Base-by-base conservation (phyloP, 1,140 invertebrate genomes). In the Drosophila insularis region DNA sequence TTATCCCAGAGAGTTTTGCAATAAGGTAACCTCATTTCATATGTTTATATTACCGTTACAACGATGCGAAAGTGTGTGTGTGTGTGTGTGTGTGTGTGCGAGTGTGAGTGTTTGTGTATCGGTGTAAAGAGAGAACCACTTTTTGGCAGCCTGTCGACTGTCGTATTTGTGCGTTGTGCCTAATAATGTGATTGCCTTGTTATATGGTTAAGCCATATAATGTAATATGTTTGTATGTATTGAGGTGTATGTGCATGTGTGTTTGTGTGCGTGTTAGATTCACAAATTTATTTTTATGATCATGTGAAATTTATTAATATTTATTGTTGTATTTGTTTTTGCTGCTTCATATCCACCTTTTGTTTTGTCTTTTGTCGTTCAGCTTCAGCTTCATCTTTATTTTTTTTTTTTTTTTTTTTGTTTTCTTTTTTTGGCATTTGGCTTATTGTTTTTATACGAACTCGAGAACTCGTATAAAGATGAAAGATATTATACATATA, bases 251-350 rank as follows among this genome's bases (percentile, higher is more conserved):
- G 39, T 62, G 50, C 75, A 70, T 58, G 65, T 35, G 63, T 71
- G 63, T 46, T 50, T 63, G 68, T 69, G 65, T 79, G 65, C 64
- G 81, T 76, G 80, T 74, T 81, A 76, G 82, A 87, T 87, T 89
- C 84, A 89, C 84, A 87, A 87, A 89, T 87, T 87, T 82, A 87
- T 87, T 87, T 87, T 87, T 87, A 87, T 89, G 84, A 89, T 87
- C 84, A 87, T 87, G 84, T 89, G 84, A 87, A 87, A 87, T 87
- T 87, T 87, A 87, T 87, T 89, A 87, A 87, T 87, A 87, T 87
- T 87, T 87, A 87, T 87, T 87, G 84, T 87, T 78, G 84, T 89
- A 87, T 71, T 72, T 74, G 70, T 76, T 75, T 69, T 40, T 37
- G 61, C 74, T 63, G 69, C 54, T 63, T 63, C 5, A 72, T 68